These are phyloP conservation scores for Drosophila nr. medialis DNA, from an alignment of 2,888 invertebrate genomes.

Conservation along the genomic window DNA sequence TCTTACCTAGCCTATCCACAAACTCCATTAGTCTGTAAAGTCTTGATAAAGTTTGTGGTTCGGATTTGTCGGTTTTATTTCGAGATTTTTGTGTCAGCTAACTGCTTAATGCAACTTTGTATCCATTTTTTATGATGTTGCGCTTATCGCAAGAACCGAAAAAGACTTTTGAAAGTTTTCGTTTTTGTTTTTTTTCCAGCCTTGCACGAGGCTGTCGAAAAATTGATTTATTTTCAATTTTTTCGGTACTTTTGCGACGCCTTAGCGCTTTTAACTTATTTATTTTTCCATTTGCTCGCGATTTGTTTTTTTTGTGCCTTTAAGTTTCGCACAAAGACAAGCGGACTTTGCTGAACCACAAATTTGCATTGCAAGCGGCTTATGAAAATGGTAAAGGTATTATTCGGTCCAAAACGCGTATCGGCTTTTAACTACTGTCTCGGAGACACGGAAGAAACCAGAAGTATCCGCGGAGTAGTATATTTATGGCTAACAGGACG, in stretches of 20 bases:
- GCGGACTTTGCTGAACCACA: background rate
- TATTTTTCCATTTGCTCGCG: constrained; percentile 7
- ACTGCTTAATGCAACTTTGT: constrained; percentile 27
- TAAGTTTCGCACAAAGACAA: background rate
- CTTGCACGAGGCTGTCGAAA: constrained; percentile 15
- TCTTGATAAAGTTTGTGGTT: constrained; percentile 43
- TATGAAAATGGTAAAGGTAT: constrained; percentile 26
- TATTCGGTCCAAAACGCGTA: background rate
- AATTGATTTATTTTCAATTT: constrained; percentile 22
- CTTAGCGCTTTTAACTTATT: constrained; percentile 2
- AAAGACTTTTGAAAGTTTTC: constrained; percentile 3
- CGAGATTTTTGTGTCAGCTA: constrained; percentile 1
- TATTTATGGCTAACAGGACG: constrained; percentile 33
- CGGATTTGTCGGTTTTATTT: constrained; percentile 18
- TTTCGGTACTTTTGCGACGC: constrained; percentile 1
- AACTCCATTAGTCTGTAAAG: constrained; percentile 61
- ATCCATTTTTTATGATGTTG: constrained; percentile 24
- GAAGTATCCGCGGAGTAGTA: background rate
- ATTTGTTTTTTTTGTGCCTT: constrained; percentile 15
- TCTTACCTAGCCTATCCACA: constrained; percentile 22
- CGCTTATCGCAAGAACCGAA: constrained; percentile 1
- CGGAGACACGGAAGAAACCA: background rate
- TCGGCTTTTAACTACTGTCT: constrained; percentile 27
- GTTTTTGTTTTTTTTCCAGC: background rate
- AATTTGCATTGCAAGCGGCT: constrained; percentile 35